A percentile compares a stretch with the other conserved stretches of the same genome.
phyloP scores from a whole-genome alignment of 92 coral and sea anemone species.

The Meandrina meandrites region DNA sequence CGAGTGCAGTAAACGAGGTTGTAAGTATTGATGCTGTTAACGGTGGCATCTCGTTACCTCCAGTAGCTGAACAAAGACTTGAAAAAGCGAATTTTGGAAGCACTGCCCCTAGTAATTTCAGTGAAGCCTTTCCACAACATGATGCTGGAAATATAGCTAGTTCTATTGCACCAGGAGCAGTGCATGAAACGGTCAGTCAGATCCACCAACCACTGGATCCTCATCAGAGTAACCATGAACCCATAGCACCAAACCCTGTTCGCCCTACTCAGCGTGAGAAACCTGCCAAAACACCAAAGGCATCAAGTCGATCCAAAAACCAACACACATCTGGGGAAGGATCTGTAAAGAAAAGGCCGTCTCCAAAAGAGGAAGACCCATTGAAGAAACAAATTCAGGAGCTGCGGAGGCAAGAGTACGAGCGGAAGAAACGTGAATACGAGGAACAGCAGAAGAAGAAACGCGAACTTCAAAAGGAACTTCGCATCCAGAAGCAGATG shows the following conservation, averaged over 20 bases:
- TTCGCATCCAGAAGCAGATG: constrained; percentile 83
- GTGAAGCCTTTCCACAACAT: background rate
- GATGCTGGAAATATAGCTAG: background rate
- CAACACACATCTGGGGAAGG: constrained; percentile 4
- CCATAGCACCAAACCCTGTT: background rate
- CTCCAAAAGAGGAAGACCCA: constrained; percentile 64
- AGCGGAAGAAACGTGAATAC: constrained; percentile 86
- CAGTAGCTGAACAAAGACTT: background rate
- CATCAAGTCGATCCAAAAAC: constrained; percentile 24
- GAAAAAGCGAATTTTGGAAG: background rate
- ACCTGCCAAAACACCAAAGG: constrained; percentile 22
- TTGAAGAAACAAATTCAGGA: constrained; percentile 67
- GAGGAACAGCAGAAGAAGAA: constrained; percentile 92
- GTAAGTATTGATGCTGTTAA: background rate
- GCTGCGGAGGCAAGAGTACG: constrained; percentile 80
- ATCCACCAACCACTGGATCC: background rate
- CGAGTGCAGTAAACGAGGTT: background rate
- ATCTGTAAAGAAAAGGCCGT: constrained; percentile 26
- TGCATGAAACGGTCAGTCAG: constrained; percentile 5
- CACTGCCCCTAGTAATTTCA: background rate
- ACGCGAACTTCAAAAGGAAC: constrained; percentile 83
- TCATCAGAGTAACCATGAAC: background rate
- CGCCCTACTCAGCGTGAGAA: constrained; percentile 19
- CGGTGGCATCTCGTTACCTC: too few relatives aligned
- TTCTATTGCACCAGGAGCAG: background rate